A percentile compares a stretch with the other conserved stretches of the same genome.
Evolutionary conservation across 2,888 invertebrate species (phyloP).

Genomic region (Herminia tarsipennalis): DNA sequence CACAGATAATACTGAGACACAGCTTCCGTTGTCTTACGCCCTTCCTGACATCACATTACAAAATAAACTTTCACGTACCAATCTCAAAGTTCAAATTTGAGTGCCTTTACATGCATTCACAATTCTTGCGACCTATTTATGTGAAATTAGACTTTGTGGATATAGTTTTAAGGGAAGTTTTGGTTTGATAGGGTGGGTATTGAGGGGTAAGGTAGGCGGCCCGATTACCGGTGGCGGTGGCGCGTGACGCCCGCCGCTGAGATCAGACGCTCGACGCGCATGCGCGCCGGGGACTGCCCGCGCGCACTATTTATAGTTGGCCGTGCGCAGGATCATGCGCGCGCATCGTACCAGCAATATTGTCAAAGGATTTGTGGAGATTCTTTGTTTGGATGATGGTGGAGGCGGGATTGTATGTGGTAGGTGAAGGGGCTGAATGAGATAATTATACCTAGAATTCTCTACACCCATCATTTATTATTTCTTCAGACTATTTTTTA

Average conservation of each 20-base stretch:
- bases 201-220: slow-evolving; percentile 67
- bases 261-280: slow-evolving; percentile 63
- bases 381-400: slow-evolving; percentile 17
- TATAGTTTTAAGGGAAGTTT: slow-evolving; percentile 19
- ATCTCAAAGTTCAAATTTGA: slow-evolving; percentile 28
- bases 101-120: background rate
- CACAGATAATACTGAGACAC: slow-evolving; percentile 59
- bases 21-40: slow-evolving; percentile 72
- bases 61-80: slow-evolving; percentile 19
- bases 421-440: slow-evolving; percentile 5
- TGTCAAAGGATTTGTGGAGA: slow-evolving; percentile 15
- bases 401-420: slow-evolving; percentile 11
- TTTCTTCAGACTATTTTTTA: too few relatives aligned
- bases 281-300: slow-evolving; percentile 42
- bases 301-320: slow-evolving; percentile 17
- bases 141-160: slow-evolving; percentile 14
- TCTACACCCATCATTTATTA: too few relatives aligned
- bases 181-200: slow-evolving; percentile 9
- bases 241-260: slow-evolving; percentile 81
- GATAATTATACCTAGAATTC: too few relatives aligned
- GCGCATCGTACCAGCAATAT: slow-evolving; percentile 5
- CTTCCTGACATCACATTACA: slow-evolving; percentile 37
- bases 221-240: slow-evolving; percentile 70
- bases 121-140: slow-evolving; percentile 3
- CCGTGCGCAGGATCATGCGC: slow-evolving; percentile 2